A percentile compares a stretch with the other conserved stretches of the same genome.
Conservation (phyloP, 2,888 invertebrate genomes). For the Yponomeuta evonymella region DNA sequence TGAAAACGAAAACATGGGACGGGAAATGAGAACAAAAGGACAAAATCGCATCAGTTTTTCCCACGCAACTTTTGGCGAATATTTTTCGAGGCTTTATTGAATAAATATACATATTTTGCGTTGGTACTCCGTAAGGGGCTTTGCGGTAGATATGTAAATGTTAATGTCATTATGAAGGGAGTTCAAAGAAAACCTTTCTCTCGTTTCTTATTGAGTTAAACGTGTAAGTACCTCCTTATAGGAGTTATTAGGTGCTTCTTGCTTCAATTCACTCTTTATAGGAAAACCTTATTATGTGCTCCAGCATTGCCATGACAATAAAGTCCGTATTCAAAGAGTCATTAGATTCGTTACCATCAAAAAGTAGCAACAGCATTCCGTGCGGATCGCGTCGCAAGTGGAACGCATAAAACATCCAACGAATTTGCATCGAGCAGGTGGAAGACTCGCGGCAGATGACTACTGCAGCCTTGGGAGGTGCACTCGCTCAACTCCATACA, state of each 20-base stretch:
- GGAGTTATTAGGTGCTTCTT: not conserved
- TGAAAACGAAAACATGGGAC: constrained; percentile 66
- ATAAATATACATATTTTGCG: constrained; percentile 65
- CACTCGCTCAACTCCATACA: not conserved
- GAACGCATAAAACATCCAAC: constrained; percentile 37
- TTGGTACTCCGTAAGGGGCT: constrained; percentile 46
- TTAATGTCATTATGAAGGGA: constrained; percentile 24
- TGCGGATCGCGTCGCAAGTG: constrained; percentile 12
- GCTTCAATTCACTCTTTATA: not conserved
- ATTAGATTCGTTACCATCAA: not conserved
- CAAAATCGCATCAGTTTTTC: constrained; percentile 57
- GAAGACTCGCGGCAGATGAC: constrained; percentile 34
- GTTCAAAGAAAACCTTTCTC: not conserved
- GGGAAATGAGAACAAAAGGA: constrained; percentile 57
- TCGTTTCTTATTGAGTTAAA: constrained; percentile 1
- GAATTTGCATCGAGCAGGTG: constrained; percentile 29
- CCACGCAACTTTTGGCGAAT: constrained; percentile 51
- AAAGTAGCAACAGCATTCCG: constrained; percentile 8
- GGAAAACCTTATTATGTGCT: not conserved
- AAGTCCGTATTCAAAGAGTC: too few relatives aligned
- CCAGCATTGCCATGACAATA: too few relatives aligned
- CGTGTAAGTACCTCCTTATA: not conserved
- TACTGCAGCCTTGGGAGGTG: constrained; percentile 29
- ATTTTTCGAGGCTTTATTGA: constrained; percentile 64
- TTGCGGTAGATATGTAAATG: constrained; percentile 36